Evolutionary conservation across 2,113 vertebrate genomes (phyloP), one percentile per base, ranked within the genome.

Genomic region (Rhinoderma darwinii): DNA sequence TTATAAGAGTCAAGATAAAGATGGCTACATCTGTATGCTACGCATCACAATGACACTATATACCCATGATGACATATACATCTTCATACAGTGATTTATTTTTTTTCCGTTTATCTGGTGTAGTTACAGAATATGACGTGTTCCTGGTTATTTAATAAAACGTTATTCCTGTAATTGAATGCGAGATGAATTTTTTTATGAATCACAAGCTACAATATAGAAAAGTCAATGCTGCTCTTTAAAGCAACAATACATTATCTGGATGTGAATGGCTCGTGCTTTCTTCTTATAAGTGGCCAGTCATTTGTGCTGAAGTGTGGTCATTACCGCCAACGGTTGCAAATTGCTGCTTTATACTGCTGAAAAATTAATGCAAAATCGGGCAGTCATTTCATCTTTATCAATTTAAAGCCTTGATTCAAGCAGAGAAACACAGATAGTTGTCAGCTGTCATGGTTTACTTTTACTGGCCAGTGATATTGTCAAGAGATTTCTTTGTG

Each of bases 241-340:
- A 51, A 47, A 77, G 44, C 25, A 77, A 51, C 41, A 18, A 50
- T 12, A n/a, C 41, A 77, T 30, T 44, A 77, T 50, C 43, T 51
- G 17, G n/a, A 77, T n/a, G n/a, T n/a, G n/a, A n/a, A n/a, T 1
- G 4, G 74, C 14, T n/a, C 17, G 25, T 50, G 39, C 74, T 77
- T 10, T 77, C 44, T 30, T 27, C 9, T 50, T 77, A 44, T 77
- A 43, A 77, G 5, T 17, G 14, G n/a, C 44, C 74, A 77, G 74
- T 77, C 25, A 51, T 77, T 77, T 77, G 74, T 77, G 43, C 15
- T 77, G 74, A 51, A 47, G n/a, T 77, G 74, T 43, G 15, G 25
- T 27, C 74, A 77, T 77, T 47, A 77, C 74, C 14, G 41, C n/a
- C 27, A 77, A 77, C 74, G 37, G 66, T 14, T 30, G 12, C 27